Evolutionary conservation across 2,113 vertebrate genomes (phyloP), one percentile per base, ranked within the genome.

Genomic region (Callaeas wilsoni): DNA sequence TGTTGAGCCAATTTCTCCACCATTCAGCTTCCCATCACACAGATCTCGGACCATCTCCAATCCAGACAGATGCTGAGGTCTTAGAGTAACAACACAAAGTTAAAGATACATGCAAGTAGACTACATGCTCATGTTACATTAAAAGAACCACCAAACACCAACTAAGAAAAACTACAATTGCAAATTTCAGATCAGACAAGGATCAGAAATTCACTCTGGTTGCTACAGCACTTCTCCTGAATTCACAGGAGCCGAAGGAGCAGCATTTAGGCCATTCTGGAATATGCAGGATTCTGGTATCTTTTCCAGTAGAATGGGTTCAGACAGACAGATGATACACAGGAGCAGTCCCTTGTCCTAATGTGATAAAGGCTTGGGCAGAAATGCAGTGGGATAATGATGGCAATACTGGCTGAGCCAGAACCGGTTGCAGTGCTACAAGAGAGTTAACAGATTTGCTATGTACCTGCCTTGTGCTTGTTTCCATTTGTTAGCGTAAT

Each of bases 21-120:
- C 99, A 86, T 99, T 98, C 96, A 99, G 97, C n/a, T 97, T 97
- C 10, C 99, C 99, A 33, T 97, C 98, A 95, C 99, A 99, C 77
- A 99, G 97, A 96, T 99, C 98, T 64, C 98, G 98, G 93, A 99
- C 63, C 57, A 99, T 97, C 98, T 99, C 98, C 93, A 99, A 84
- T 64, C 99, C 99, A 77, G 98, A 99, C 68, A 99, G 97, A 97
- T 99, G 99, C 94, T 99, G 99, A 71, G 99, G 99, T 97, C 99
- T 99, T 94, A 70, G 85, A 96, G 71, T 86, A 56, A 97, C 62
- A 96, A 91, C 4, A 96, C 21, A 16, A 82, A 77, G 77, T 96
- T 95, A 97, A 93, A 89, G 5, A 80, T 52, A 87, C 3, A 3
- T 63, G 82, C 68, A 93, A 77, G 53, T 32, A 93, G 71, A 63